These are phyloP conservation scores for Ceryle rudis DNA, from an alignment of 2,797 vertebrate genomes.

Conservation along the genomic window DNA sequence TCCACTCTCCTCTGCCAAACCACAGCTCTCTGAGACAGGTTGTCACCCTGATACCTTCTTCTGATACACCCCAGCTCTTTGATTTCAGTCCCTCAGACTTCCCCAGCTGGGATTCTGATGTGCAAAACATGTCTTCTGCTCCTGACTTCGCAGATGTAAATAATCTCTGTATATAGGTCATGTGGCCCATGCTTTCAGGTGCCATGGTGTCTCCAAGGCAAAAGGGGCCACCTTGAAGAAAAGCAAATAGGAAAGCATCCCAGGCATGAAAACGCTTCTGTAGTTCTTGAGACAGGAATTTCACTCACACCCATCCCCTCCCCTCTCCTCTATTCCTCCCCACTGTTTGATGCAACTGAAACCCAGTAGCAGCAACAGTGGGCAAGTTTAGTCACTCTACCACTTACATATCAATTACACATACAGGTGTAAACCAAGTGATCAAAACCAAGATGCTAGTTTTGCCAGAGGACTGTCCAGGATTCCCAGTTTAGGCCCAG, in stretches of 20 bases:
- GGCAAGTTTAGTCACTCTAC: conserved; percentile 58
- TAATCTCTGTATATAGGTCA: not conserved
- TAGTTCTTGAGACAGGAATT: conserved; percentile 69
- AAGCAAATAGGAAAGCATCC: conserved; percentile 74
- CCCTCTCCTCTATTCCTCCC: conserved; percentile 54
- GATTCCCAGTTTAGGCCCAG: not conserved
- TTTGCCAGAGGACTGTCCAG: conserved; percentile 13
- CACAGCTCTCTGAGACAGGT: not conserved
- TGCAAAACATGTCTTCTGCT: not conserved
- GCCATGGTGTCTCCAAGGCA: conserved; percentile 24
- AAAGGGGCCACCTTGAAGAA: conserved; percentile 37
- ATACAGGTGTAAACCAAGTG: conserved; percentile 24
- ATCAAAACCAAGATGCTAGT: not conserved
- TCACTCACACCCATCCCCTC: conserved; percentile 56
- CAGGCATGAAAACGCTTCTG: conserved; percentile 52
- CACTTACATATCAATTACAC: conserved; percentile 10
- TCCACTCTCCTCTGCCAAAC: not conserved
- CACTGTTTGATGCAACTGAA: conserved; percentile 23
- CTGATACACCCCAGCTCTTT: not conserved
- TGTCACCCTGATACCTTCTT: not conserved
- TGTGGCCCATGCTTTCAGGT: conserved; percentile 15
- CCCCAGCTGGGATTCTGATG: not conserved
- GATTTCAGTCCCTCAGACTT: not conserved
- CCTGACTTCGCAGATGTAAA: conserved; percentile 27
- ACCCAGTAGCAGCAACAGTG: not conserved